Conservation (phyloP, 2,888 invertebrate species). For the Hydrotaea diabolus region DNA sequence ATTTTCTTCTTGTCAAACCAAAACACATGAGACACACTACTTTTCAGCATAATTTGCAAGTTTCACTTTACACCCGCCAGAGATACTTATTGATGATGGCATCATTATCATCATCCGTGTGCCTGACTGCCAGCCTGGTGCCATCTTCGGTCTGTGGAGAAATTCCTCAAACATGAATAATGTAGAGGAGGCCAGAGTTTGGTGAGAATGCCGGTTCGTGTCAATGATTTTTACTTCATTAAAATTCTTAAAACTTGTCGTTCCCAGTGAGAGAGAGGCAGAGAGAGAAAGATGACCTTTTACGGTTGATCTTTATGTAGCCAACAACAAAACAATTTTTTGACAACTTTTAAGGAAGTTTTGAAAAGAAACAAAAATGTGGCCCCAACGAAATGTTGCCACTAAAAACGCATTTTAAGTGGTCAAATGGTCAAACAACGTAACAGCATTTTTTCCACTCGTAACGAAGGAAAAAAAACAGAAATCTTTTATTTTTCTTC, state of each 20-base stretch:
- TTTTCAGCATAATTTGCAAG: background rate
- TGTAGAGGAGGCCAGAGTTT: background rate
- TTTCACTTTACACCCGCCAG: background rate
- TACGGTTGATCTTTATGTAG: constrained; percentile 34
- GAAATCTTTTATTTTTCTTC: background rate
- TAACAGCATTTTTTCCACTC: constrained; percentile 17
- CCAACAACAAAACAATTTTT: background rate
- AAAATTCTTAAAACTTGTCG: constrained; percentile 21
- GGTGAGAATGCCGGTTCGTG: constrained; percentile 3
- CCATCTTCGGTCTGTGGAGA: background rate
- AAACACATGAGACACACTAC: background rate
- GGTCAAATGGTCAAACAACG: constrained; percentile 64
- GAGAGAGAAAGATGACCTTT: constrained; percentile 27
- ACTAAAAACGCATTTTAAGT: constrained; percentile 48
- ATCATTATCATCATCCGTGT: too few relatives aligned
- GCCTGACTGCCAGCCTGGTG: too few relatives aligned
- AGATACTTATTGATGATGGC: background rate
- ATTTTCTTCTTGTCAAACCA: too few relatives aligned
- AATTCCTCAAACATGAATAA: constrained; percentile 19
- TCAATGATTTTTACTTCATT: constrained; percentile 32
- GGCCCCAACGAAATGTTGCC: constrained; percentile 25
- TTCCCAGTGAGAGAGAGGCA: too few relatives aligned
- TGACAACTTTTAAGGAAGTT: constrained; percentile 10
- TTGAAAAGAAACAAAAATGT: background rate
- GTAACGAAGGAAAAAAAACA: background rate